Percentiles rank a stretch among this genome's conserved stretches.
Conservation (phyloP, 2,113 vertebrate genomes). For the Pongo abelii region DNA sequence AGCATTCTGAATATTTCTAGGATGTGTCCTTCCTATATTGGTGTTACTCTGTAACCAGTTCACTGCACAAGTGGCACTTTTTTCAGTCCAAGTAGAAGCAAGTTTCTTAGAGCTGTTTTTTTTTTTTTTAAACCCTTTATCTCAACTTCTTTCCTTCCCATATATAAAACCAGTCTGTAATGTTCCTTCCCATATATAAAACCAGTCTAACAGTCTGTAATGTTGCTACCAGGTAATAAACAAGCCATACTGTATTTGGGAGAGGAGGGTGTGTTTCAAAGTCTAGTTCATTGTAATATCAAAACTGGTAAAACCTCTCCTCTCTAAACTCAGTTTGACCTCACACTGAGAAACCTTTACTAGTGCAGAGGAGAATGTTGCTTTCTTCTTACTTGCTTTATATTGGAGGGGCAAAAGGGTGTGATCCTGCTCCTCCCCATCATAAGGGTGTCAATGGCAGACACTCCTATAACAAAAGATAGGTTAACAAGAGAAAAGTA, state of each 20-base stretch:
- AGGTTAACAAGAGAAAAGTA: neutral
- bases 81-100: neutral
- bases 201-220: neutral
- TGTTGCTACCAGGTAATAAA: neutral
- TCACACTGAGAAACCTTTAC: neutral
- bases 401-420: neutral
- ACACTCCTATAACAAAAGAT: neutral
- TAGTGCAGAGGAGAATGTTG: neutral
- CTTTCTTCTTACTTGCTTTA: constrained; percentile 12
- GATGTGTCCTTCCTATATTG: neutral
- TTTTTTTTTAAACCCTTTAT: neutral
- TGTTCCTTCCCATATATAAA: neutral
- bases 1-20: neutral
- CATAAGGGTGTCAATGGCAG: neutral
- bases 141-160: neutral
- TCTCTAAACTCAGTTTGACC: neutral
- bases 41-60: neutral
- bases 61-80: neutral
- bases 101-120: neutral
- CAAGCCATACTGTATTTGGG: neutral
- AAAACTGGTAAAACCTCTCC: neutral
- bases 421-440: neutral
- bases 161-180: neutral
- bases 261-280: neutral
- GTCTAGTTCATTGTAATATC: neutral